Evolutionary conservation across 2,113 vertebrate species (phyloP).

Genomic region (Antennarius striatus): DNA sequence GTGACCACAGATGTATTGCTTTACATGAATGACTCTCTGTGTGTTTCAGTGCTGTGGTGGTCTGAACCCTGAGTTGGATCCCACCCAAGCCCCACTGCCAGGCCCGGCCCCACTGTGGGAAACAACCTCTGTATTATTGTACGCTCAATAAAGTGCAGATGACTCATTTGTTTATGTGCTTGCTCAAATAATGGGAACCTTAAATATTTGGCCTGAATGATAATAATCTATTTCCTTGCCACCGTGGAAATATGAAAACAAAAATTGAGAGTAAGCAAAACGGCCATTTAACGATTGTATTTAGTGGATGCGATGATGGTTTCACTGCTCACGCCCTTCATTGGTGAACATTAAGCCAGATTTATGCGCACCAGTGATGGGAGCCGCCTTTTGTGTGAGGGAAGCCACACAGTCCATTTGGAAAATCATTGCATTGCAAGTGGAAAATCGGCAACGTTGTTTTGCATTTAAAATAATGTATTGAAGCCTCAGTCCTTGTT

Average conservation of each 20-base stretch:
- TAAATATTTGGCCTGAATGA: conserved; percentile 82
- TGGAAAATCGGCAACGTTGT: conserved; percentile 28
- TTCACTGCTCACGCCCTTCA: conserved; percentile 57
- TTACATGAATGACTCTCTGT: conserved; percentile 6
- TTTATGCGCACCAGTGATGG: conserved; percentile 44
- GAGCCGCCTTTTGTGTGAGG: conserved; percentile 37
- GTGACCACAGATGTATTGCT: conserved; percentile 10
- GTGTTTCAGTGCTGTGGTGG: conserved; percentile 48
- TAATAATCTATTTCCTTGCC: conserved; percentile 78
- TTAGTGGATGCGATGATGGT: conserved; percentile 59
- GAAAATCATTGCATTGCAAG: conserved; percentile 25
- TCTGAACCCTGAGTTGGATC: conserved; percentile 57
- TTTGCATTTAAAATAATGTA: conserved; percentile 8
- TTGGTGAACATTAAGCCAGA: conserved; percentile 61
- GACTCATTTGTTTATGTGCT: conserved; percentile 80
- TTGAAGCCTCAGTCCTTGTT: background rate
- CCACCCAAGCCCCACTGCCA: conserved; percentile 60
- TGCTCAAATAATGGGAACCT: conserved; percentile 81
- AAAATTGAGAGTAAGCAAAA: conserved; percentile 73
- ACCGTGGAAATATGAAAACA: conserved; percentile 66
- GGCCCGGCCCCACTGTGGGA: conserved; percentile 75
- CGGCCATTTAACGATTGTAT: conserved; percentile 56
- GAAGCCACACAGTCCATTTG: conserved; percentile 28
- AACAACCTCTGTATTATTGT: conserved; percentile 79
- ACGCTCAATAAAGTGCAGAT: conserved; percentile 71